phyloP scores from a whole-genome alignment of 2,797 vertebrate genomes.

The Arctocebus calabarensis region DNA sequence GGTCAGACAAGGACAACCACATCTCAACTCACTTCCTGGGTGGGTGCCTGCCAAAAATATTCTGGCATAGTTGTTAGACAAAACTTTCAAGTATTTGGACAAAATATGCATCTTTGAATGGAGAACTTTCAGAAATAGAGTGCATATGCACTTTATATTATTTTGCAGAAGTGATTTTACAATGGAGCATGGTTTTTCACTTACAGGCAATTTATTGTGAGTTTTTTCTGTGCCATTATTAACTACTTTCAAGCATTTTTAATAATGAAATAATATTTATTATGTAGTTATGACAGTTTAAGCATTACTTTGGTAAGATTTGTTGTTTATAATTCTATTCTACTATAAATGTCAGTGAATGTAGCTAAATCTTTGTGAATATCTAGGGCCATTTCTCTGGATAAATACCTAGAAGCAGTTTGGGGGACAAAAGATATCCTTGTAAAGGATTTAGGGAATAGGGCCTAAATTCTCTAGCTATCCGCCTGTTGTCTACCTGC shows the following conservation, averaged over 20 bases:
- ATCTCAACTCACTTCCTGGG: not conserved
- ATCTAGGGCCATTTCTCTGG: not conserved
- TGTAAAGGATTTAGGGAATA: not conserved
- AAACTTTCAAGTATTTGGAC: not conserved
- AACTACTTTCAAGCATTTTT: conserved; percentile 12
- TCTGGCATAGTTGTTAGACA: not conserved
- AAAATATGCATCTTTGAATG: not conserved
- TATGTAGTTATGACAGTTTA: not conserved
- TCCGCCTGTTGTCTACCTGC: not conserved
- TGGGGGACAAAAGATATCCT: not conserved
- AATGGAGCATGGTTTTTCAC: not conserved
- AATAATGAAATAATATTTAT: not conserved
- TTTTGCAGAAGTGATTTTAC: not conserved
- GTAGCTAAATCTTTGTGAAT: conserved; percentile 42
- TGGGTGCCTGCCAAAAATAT: not conserved
- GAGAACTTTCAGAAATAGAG: conserved; percentile 23
- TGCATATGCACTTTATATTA: not conserved
- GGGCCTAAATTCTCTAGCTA: not conserved
- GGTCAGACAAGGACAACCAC: not conserved
- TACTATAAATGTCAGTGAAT: conserved; percentile 23
- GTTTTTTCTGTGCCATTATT: not conserved
- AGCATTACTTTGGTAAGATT: not conserved
- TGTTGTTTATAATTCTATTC: not conserved
- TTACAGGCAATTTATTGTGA: not conserved
- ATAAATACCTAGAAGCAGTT: conserved; percentile 13